A percentile compares a stretch with the other conserved stretches of the same genome.
Evolutionary conservation across 1,140 invertebrate genomes (phyloP).

Genomic region (Nixonia krombeini): DNA sequence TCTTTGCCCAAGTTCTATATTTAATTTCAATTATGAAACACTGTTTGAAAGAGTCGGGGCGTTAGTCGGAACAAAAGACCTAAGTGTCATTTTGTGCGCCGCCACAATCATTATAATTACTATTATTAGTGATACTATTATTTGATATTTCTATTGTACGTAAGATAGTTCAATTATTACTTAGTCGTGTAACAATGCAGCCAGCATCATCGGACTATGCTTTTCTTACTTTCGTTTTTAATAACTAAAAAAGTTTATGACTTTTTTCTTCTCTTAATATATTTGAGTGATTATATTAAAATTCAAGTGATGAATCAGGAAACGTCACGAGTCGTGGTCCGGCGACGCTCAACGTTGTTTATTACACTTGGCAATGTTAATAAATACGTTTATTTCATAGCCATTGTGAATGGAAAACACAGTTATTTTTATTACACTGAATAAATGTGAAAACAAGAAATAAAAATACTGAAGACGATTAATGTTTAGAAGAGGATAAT

Average conservation of each 20-base stretch:
- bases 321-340: conserved; percentile 28
- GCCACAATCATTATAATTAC: conserved; percentile 17
- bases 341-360: conserved; percentile 50
- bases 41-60: conserved; percentile 34
- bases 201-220: conserved; percentile 56
- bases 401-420: conserved; percentile 51
- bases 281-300: not conserved
- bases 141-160: conserved; percentile 68
- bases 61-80: not conserved
- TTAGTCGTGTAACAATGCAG: conserved; percentile 60
- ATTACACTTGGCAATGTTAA: conserved; percentile 56
- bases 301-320: not conserved
- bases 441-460: conserved; percentile 12
- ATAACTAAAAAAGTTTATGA: not conserved
- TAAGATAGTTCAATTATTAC: conserved; percentile 64
- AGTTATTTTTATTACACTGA: conserved; percentile 57
- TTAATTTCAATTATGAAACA: conserved; percentile 66
- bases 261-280: not conserved
- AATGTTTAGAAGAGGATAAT: conserved; percentile 15
- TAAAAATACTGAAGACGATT: conserved; percentile 4
- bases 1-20: conserved; percentile 41
- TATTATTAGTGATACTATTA: conserved; percentile 51
- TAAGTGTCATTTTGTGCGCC: not conserved
- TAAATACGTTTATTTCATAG: conserved; percentile 59
- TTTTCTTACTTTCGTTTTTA: not conserved